Evolutionary conservation across 2,113 vertebrate species (phyloP), one percentile per base, ranked within the genome.

Genomic region (Rhipidura dahli): DNA sequence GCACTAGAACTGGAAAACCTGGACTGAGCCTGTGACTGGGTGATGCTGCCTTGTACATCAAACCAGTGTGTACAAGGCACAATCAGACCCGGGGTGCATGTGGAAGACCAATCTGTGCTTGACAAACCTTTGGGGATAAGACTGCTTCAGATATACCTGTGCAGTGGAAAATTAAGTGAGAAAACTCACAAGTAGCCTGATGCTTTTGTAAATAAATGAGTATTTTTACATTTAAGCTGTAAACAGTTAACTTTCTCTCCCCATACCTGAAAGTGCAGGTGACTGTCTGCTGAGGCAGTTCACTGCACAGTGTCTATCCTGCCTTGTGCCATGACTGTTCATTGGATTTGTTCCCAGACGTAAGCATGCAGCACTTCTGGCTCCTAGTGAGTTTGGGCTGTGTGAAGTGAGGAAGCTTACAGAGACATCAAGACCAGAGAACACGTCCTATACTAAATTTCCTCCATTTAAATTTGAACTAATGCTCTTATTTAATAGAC

Each of bases 41-140:
- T 57, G 49, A 5, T 75, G 53, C 77, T 87, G 87, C 87, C 57
- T 80, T 45, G 47, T 50, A 33, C 0, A 0, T 50, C 49, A n/a
- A 44, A 47, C 37, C 4, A 1, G 28, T 7, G 39, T 24, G 17
- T 78, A 31, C 51, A 31, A 31, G 54, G 11, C 24, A 45, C 19
- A 11, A 0, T 33, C 39, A 70, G 69, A 84, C 33, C 64, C 1
- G 0, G 26, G 21, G 49, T 79, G 70, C 69, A 24, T 6, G 45
- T 75, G 72, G 83, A 77, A 91, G 72, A 91, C 60, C 49, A 70
- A 50, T 64, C 51, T 92, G 40, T 82, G 70, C 63, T 75, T 91
- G 70, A 82, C 73, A 84, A 39, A 84, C 14, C 16, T 65, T 40
- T 87, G 87, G 65, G 64, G 56, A 5, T 73, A 40, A 63, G 39